A percentile compares a stretch with the other conserved stretches of the same genome.
Conservation (phyloP, 1,140 invertebrate species). For the Lithobius niger region DNA sequence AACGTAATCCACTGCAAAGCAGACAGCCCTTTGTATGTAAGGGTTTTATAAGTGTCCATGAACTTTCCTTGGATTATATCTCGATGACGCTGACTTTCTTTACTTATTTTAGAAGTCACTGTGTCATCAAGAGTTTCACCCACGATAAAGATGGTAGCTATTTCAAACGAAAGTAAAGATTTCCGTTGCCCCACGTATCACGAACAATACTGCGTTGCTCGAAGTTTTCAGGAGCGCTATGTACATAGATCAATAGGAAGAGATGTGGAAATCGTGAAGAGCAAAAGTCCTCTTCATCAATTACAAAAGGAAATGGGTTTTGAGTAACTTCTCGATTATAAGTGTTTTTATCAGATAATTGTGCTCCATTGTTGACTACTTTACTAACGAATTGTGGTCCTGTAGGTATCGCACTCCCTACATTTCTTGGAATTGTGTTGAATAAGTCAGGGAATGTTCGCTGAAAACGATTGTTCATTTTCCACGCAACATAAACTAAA, state of each 20-base stretch:
- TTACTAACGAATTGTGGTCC: no score
- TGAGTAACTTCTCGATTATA: no score
- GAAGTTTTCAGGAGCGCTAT: conserved; percentile 23
- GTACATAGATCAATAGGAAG: conserved; percentile 28
- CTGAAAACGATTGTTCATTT: no score
- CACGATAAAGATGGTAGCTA: conserved; percentile 26
- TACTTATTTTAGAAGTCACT: conserved; percentile 20
- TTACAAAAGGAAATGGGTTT: no score
- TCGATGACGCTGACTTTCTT: conserved; percentile 23
- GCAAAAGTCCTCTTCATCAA: no score
- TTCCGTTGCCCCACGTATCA: conserved; percentile 26
- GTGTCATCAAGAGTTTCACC: conserved; percentile 19
- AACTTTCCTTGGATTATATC: neutral
- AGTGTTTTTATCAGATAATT: no score
- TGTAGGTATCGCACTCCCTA: no score
- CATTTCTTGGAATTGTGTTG: no score
- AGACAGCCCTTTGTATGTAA: neutral
- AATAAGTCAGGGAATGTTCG: no score
- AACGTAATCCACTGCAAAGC: neutral
- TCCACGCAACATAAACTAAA: no score
- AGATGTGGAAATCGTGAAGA: no score
- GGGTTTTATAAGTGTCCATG: neutral
- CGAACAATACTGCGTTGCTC: conserved; percentile 16
- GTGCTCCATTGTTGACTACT: no score
- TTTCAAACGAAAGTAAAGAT: neutral